These are phyloP conservation scores for Heterodera schachtii DNA, from an alignment of 1,140 invertebrate species.

Conservation along the genomic window DNA sequence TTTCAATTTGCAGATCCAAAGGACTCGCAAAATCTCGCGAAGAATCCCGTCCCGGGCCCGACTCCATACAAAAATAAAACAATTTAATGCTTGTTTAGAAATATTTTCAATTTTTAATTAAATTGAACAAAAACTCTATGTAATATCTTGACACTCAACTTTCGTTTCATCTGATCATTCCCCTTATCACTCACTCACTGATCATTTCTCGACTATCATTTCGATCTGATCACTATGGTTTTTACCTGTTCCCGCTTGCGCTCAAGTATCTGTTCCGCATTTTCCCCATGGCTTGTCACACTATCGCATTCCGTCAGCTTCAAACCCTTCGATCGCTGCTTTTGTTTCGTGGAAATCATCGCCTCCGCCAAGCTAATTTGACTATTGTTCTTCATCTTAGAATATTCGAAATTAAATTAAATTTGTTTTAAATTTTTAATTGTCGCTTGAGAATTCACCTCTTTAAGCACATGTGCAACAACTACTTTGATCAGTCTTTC, in stretches of 20 bases:
- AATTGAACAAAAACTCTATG: neutral
- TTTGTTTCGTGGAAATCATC: conserved; percentile 5
- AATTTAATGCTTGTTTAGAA: too few species aligned
- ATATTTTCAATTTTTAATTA: too few species aligned
- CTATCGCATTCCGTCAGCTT: neutral
- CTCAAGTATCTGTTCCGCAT: conserved; percentile 52
- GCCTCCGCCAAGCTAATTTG: neutral
- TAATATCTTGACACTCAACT: neutral
- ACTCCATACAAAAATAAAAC: neutral
- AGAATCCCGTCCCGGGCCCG: too few species aligned
- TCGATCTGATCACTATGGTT: neutral
- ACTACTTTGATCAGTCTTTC: conserved; percentile 51
- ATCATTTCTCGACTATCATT: neutral
- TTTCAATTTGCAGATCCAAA: too few species aligned
- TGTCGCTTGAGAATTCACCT: conserved; percentile 11
- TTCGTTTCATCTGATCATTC: neutral
- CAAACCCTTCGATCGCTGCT: neutral
- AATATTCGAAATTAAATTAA: too few species aligned
- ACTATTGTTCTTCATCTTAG: conserved; percentile 5
- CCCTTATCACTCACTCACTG: neutral
- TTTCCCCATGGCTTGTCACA: conserved; percentile 25
- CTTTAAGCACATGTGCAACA: conserved; percentile 41
- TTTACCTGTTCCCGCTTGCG: conserved; percentile 52
- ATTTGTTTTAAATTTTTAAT: too few species aligned
- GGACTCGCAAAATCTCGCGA: too few species aligned